Evolutionary conservation across 2,797 vertebrate species (phyloP).

Genomic region (Amphiprion clarkii): DNA sequence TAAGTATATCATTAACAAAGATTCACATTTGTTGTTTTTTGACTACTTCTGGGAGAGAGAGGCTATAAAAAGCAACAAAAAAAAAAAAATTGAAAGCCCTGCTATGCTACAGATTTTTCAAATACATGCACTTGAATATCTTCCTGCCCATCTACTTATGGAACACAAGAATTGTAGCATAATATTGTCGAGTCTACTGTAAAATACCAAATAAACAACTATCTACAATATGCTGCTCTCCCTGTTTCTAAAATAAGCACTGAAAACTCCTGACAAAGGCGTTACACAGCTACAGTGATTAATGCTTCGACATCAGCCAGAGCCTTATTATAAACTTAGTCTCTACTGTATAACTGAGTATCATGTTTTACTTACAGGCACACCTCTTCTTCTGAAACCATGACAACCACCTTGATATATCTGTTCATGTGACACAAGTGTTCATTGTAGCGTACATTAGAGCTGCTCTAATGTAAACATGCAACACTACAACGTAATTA

Average conservation of each 20-base stretch:
- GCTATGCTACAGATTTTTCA: background rate
- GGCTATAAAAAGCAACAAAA: background rate
- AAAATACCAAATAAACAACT: background rate
- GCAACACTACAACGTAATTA: constrained; percentile 50
- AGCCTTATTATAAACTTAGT: constrained; percentile 14
- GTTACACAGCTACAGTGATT: background rate
- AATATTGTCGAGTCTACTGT: background rate
- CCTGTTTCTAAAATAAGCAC: too few relatives aligned
- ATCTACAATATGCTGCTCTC: background rate
- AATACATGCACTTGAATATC: constrained; percentile 34
- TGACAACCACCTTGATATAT: constrained; percentile 80
- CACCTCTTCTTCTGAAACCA: constrained; percentile 80
- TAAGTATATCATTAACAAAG: too few relatives aligned
- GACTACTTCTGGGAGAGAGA: background rate
- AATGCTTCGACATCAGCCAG: background rate
- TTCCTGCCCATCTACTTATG: background rate
- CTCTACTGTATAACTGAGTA: constrained; percentile 51
- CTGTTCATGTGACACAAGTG: constrained; percentile 81
- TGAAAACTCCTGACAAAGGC: too few relatives aligned
- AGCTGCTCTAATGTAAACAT: constrained; percentile 67
- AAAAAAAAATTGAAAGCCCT: background rate
- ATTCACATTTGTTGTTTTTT: background rate
- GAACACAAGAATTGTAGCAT: background rate
- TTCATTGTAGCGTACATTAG: constrained; percentile 71
- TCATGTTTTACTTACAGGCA: constrained; percentile 75